Evolutionary conservation across 2,888 invertebrate species (phyloP).

Genomic region (Fissipunctia ypsillon): DNA sequence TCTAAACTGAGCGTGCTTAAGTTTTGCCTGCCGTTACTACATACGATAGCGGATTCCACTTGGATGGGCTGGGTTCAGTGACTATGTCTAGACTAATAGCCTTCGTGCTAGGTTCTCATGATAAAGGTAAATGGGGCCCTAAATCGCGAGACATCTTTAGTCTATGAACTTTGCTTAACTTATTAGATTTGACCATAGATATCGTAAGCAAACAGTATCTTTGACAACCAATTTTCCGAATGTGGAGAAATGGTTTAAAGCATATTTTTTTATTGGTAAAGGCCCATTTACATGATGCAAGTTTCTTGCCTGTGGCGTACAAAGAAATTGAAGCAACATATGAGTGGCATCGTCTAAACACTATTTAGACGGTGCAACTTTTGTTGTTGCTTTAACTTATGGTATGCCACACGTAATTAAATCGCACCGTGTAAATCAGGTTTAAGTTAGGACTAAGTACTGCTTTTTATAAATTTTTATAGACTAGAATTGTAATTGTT

Average conservation of each 20-base stretch:
- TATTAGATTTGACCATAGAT: constrained; percentile 18
- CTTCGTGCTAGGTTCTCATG: constrained; percentile 69
- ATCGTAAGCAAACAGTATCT: constrained; percentile 3
- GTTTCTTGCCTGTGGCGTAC: neutral
- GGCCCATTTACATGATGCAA: neutral
- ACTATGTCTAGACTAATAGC: constrained; percentile 59
- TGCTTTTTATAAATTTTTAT: neutral
- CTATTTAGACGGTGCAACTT: neutral
- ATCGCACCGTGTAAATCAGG: neutral
- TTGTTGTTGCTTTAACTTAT: neutral
- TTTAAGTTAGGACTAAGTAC: neutral
- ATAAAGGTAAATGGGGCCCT: constrained; percentile 29
- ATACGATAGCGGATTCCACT: neutral
- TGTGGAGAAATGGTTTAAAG: neutral
- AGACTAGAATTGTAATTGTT: too few species aligned
- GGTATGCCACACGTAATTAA: neutral
- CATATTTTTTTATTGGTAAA: neutral
- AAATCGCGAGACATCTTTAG: neutral
- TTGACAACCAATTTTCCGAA: neutral
- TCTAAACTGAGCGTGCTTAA: too few species aligned
- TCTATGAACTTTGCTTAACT: constrained; percentile 13
- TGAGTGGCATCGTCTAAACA: neutral
- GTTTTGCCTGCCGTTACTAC: too few species aligned
- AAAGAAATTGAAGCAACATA: neutral
- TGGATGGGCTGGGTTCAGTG: constrained; percentile 25